These are phyloP conservation scores for Corythornis leucogaster DNA, from an alignment of 2,797 vertebrate species.

Conservation along the genomic window DNA sequence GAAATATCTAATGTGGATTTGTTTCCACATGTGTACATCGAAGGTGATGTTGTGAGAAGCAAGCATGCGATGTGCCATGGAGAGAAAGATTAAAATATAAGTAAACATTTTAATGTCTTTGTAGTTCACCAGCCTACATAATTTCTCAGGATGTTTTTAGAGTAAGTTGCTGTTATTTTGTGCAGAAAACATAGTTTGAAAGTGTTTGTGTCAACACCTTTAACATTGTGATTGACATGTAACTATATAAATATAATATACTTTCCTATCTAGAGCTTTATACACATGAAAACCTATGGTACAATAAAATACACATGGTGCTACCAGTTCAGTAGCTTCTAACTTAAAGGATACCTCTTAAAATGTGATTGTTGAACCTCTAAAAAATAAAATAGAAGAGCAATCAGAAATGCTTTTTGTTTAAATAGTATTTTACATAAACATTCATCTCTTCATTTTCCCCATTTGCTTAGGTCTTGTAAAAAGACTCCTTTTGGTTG, in stretches of 20 bases:
- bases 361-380: conserved; percentile 68
- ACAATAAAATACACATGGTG: conserved; percentile 67
- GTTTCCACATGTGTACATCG: conserved; percentile 25
- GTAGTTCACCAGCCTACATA: conserved; percentile 42
- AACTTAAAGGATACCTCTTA: conserved; percentile 54
- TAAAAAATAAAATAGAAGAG: conserved; percentile 70
- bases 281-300: conserved; percentile 72
- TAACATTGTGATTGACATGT: conserved; percentile 21
- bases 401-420: conserved; percentile 71
- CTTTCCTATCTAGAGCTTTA: conserved; percentile 60
- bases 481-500: conserved; percentile 53
- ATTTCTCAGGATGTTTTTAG: conserved; percentile 12
- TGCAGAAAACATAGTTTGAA: conserved; percentile 43
- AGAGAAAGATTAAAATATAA: conserved; percentile 44
- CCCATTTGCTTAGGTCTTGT: conserved; percentile 54
- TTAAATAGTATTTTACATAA: conserved; percentile 80
- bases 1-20: conserved; percentile 45
- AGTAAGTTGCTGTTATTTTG: conserved; percentile 6
- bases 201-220: conserved; percentile 15
- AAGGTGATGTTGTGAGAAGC: conserved; percentile 47
- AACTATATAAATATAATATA: conserved; percentile 65
- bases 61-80: conserved; percentile 46
- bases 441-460: conserved; percentile 76
- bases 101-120: conserved; percentile 25
- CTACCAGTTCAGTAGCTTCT: conserved; percentile 55